Evolutionary conservation across 2,888 invertebrate genomes (phyloP).

Genomic region (Drosophila paranaensis): DNA sequence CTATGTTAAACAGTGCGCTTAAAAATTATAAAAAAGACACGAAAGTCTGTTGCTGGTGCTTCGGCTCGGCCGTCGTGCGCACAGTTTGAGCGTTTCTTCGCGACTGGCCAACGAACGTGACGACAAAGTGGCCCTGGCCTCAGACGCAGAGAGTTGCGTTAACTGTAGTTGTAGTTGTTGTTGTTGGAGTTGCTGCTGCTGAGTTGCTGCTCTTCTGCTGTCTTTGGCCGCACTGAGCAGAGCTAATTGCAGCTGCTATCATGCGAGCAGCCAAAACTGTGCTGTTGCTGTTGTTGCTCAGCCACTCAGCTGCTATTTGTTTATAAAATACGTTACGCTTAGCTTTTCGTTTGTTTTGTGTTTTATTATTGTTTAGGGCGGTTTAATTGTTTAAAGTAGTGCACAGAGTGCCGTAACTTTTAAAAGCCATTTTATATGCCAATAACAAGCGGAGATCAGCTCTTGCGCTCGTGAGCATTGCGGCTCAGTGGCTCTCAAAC

Average conservation of each 20-base stretch:
- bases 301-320: conserved; percentile 44
- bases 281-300: conserved; percentile 13
- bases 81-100: conserved; percentile 71
- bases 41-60: conserved; percentile 56
- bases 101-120: conserved; percentile 64
- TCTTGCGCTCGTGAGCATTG: background rate
- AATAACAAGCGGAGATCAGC: conserved; percentile 3
- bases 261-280: conserved; percentile 21
- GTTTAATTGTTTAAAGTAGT: conserved; percentile 23
- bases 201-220: conserved; percentile 11
- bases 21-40: conserved; percentile 41
- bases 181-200: conserved; percentile 24
- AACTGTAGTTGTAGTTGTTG: conserved; percentile 19
- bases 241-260: conserved; percentile 58
- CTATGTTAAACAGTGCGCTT: conserved; percentile 20
- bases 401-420: conserved; percentile 22
- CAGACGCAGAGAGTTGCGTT: conserved; percentile 44
- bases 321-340: conserved; percentile 46
- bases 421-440: conserved; percentile 4
- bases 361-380: conserved; percentile 9
- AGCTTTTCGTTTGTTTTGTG: conserved; percentile 13
- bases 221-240: conserved; percentile 39
- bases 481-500: conserved; percentile 8
- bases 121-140: conserved; percentile 48
- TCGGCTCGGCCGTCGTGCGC: conserved; percentile 48